Conservation (phyloP, 1,140 invertebrate genomes). For the Listronotus bonariensis region DNA sequence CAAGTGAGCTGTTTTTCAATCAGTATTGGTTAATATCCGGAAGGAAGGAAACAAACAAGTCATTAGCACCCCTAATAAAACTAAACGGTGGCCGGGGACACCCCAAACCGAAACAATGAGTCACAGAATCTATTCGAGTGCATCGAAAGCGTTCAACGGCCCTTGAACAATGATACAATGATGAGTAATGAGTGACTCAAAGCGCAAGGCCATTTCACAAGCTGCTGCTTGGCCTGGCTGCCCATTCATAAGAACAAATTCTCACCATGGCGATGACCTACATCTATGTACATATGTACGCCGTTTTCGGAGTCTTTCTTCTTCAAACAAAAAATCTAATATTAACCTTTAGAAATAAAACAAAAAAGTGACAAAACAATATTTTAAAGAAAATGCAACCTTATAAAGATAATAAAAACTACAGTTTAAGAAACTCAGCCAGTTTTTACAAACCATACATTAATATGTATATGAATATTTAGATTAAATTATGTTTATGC, state of each 20-base stretch:
- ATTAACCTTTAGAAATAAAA: too few relatives aligned
- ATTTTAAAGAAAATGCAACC: too few relatives aligned
- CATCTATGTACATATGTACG: not conserved
- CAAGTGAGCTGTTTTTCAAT: not conserved
- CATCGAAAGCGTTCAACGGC: slow-evolving; percentile 5
- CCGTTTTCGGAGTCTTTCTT: not conserved
- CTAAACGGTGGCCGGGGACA: not conserved
- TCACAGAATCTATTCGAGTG: slow-evolving; percentile 22
- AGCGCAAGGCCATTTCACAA: slow-evolving; percentile 25
- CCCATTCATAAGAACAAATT: slow-evolving; percentile 24
- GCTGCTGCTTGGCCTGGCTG: slow-evolving; percentile 2
- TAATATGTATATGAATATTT: too few relatives aligned
- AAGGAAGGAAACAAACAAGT: slow-evolving; percentile 8
- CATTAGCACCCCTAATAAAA: slow-evolving; percentile 13
- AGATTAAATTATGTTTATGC: too few relatives aligned
- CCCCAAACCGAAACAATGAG: slow-evolving; percentile 10
- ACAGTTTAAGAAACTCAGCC: too few relatives aligned
- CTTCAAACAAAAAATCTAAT: not conserved
- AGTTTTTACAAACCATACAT: too few relatives aligned
- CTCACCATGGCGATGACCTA: slow-evolving; percentile 5
- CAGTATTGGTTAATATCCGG: slow-evolving; percentile 1
- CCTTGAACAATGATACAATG: slow-evolving; percentile 23
- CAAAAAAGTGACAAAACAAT: too few relatives aligned
- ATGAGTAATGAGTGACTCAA: slow-evolving; percentile 29
- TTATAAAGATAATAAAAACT: too few relatives aligned